Evolutionary conservation across 2,888 invertebrate species (phyloP).

Genomic region (Tetranychus piercei): DNA sequence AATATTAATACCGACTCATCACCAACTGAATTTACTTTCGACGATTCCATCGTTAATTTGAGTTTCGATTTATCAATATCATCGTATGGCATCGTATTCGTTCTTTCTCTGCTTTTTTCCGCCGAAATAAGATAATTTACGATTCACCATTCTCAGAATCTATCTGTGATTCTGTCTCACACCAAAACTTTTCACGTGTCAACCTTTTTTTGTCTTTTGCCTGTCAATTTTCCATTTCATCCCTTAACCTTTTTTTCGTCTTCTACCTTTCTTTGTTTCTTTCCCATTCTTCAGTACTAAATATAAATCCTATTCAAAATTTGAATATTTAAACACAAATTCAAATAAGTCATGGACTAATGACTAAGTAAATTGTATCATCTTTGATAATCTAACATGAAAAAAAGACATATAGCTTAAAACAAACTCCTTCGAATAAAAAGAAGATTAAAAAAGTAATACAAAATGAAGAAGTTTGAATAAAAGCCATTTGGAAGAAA

Average conservation of each 20-base stretch:
- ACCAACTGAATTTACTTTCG: no score
- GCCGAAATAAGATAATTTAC: no score
- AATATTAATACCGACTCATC: no score
- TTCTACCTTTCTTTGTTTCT: neutral
- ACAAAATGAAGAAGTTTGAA: conserved; percentile 9
- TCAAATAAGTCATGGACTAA: conserved; percentile 22
- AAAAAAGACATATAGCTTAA: conserved; percentile 19
- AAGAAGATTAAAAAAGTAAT: conserved; percentile 11
- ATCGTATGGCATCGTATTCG: no score
- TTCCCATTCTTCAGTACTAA: conserved; percentile 17
- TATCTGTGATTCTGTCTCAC: neutral
- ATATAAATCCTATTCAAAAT: conserved; percentile 20
- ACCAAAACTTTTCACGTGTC: conserved; percentile 17
- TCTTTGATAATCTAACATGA: conserved; percentile 13
- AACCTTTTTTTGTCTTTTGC: neutral
- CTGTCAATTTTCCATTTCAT: neutral
- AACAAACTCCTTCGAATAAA: conserved; percentile 16
- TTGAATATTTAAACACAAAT: neutral
- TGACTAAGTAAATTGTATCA: neutral
- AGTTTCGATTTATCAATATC: no score
- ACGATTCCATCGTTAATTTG: no score
- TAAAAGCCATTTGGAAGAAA: neutral
- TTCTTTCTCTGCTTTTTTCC: no score
- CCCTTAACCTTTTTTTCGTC: neutral
- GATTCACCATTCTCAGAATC: no score